Evolutionary conservation across 2,113 vertebrate genomes (phyloP).

Genomic region (Indri indri): DNA sequence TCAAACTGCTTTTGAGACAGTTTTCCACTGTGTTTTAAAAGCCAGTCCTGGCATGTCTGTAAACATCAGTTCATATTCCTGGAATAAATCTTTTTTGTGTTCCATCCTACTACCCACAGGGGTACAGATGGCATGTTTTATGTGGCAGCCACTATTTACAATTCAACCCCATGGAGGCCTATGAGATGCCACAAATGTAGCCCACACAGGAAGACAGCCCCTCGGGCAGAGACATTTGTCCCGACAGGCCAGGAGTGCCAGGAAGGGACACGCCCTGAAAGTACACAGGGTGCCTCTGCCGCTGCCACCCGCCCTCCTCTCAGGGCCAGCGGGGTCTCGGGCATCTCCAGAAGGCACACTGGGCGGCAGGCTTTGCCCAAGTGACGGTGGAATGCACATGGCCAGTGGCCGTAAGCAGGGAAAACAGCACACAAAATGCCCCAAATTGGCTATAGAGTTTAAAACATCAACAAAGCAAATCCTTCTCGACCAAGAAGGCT

Average conservation of each 20-base stretch:
- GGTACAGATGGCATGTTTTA: conserved; percentile 79
- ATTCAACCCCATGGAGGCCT: conserved; percentile 62
- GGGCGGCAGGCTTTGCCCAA: conserved; percentile 44
- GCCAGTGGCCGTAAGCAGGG: background rate
- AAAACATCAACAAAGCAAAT: conserved; percentile 69
- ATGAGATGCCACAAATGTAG: conserved; percentile 74
- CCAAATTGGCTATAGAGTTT: conserved; percentile 32
- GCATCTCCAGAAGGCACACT: conserved; percentile 17
- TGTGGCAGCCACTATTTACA: conserved; percentile 79
- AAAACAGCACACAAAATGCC: conserved; percentile 28
- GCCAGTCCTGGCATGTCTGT: conserved; percentile 69
- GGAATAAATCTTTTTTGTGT: conserved; percentile 80
- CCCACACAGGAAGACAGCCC: conserved; percentile 79
- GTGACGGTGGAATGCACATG: background rate
- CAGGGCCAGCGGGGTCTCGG: background rate
- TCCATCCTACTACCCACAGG: conserved; percentile 75
- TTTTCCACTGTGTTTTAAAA: conserved; percentile 76
- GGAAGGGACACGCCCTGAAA: conserved; percentile 72
- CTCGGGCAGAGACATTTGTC: conserved; percentile 68
- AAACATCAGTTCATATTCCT: conserved; percentile 81
- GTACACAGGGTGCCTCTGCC: conserved; percentile 21
- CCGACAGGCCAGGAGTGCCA: conserved; percentile 50
- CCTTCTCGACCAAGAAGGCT: conserved; percentile 28
- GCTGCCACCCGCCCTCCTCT: background rate
- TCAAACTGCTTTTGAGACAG: conserved; percentile 75